Conservation (phyloP, 2,797 vertebrate genomes). For the Coracias cyanogaster region DNA sequence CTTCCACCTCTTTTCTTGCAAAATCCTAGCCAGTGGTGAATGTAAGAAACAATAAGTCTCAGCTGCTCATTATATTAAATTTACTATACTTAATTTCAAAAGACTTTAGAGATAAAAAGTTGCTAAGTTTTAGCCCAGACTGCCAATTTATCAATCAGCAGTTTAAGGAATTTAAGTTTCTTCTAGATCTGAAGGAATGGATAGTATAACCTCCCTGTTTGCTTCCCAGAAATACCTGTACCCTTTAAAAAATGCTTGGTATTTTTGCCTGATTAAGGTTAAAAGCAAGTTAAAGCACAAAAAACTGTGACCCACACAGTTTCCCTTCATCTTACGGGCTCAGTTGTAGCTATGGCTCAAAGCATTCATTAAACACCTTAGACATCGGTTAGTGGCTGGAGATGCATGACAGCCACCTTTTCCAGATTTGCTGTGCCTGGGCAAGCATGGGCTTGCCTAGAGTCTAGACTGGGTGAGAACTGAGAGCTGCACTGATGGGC, state of each 20-base stretch:
- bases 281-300: not conserved
- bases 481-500: fast-evolving
- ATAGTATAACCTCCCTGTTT: not conserved
- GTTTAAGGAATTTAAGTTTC: not conserved
- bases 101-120: not conserved
- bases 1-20: not conserved
- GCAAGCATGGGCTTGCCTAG: no score
- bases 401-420: not conserved
- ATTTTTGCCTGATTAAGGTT: not conserved
- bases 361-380: not conserved
- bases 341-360: not conserved
- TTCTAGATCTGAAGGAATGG: not conserved
- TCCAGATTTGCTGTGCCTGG: not conserved
- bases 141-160: not conserved
- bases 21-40: not conserved
- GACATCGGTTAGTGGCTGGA: fast-evolving
- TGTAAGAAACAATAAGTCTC: not conserved
- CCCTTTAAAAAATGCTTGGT: not conserved
- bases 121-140: not conserved
- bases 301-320: not conserved
- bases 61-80: not conserved
- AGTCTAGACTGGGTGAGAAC: no score
- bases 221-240: not conserved
- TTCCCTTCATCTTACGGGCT: not conserved
- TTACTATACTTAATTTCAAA: not conserved